Base-by-base conservation (phyloP, 2,888 invertebrate species). In the Yponomeuta sedellus region DNA sequence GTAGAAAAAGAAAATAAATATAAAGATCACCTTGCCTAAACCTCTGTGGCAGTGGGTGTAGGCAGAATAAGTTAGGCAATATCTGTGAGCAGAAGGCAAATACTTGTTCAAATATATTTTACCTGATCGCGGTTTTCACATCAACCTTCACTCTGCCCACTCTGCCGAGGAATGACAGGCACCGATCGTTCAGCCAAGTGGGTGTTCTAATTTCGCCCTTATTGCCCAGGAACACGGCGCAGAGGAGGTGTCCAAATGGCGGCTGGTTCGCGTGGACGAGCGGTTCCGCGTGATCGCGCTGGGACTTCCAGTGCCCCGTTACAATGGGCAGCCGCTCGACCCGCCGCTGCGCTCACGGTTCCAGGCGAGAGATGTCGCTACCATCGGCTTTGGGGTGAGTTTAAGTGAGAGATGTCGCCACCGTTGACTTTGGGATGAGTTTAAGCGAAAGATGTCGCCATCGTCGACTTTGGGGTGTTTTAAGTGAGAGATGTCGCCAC, bases 301-400 rank as follows among this genome's bases (percentile, higher is more conserved):
- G n/a, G 98, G 98, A 0, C 79, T 98, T 68, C 98, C 98, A 0
- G 95, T 97, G 16, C 97, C 97, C 62, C 92, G 95, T 66, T 98
- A 97, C 83, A 93, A 94, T 64, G 99, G 99, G 5, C 97, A 98
- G 82, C 97, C 98, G 0, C 90, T 99, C 52, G 99, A 99, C 91
- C 99, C 99, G 25, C 99, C 99, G 0, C 90, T 99, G 40, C 92
- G 99, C 66, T 98, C 98, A 0, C 92, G 99, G 68, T 99, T 99
- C 83, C 99, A 99, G 85, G 98, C 97, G 0, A 92, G 97, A 78
- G 96, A 98, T 83, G 93, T 99, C 69, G 90, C 94, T 66, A 88
- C 92, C 67, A 85, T 92, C 70, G 92, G 93, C 19, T 97, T 94
- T 80, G 92, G 94, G 90, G 95, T 95, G 82, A 88, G 88, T 78